Evolutionary conservation across 2,797 vertebrate species (phyloP).

Genomic region (Gallinago nigripennis): DNA sequence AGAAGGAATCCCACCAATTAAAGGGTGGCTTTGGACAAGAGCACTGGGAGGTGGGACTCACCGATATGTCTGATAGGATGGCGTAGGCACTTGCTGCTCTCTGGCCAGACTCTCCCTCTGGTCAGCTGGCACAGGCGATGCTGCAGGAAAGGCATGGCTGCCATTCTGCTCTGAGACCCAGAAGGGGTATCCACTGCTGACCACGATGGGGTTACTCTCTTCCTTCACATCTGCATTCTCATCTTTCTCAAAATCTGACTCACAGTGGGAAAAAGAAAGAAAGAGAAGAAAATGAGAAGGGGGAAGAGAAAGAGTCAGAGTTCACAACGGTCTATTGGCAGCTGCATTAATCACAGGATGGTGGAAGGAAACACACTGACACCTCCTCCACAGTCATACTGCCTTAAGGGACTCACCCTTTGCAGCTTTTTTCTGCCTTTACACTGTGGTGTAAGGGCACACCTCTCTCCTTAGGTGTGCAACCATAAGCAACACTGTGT

Average conservation of each 20-base stretch:
- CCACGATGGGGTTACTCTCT: constrained; percentile 55
- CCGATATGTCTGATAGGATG: constrained; percentile 83
- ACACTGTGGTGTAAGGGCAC: not conserved
- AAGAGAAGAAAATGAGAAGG: not conserved
- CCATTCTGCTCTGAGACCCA: constrained; percentile 79
- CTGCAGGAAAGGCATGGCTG: constrained; percentile 62
- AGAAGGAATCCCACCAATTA: not conserved
- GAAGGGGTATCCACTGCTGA: constrained; percentile 79
- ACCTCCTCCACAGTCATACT: not conserved
- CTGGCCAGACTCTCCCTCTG: constrained; percentile 77
- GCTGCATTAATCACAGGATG: not conserved
- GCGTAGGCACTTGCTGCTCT: constrained; percentile 84
- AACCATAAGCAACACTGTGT: not conserved
- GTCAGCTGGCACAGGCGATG: constrained; percentile 70
- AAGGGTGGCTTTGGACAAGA: not conserved
- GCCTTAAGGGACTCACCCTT: not conserved
- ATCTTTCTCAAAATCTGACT: constrained; percentile 59
- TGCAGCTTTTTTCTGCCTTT: not conserved
- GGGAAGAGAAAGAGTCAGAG: not conserved
- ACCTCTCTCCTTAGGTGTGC: not conserved
- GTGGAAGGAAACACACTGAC: not conserved
- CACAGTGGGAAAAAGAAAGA: not conserved
- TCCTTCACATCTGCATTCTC: constrained; percentile 49
- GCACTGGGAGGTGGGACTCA: constrained; percentile 34
- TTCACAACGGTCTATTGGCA: not conserved